Evolutionary conservation across 2,113 vertebrate genomes (phyloP).

Genomic region (Muscicapa adusta): DNA sequence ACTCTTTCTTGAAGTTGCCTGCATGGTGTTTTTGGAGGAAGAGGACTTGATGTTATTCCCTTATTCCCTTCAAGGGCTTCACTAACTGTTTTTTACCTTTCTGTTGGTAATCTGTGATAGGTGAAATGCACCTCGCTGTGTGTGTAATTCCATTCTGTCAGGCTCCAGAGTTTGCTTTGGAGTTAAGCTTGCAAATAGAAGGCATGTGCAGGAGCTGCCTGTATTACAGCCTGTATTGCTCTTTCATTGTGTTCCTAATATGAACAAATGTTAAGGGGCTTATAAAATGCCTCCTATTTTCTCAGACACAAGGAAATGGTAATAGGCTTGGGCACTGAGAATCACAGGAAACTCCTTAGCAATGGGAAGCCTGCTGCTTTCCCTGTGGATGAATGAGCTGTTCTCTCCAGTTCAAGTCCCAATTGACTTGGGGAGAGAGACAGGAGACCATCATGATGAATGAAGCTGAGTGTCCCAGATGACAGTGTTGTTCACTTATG

Average conservation of each 20-base stretch:
- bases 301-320: neutral
- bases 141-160: neutral
- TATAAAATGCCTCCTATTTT: neutral
- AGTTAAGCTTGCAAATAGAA: neutral
- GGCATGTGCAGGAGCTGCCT: neutral
- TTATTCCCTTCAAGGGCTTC: neutral
- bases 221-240: neutral
- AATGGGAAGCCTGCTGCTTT: neutral
- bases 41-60: neutral
- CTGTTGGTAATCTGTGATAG: neutral
- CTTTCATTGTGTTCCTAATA: neutral
- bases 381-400: constrained; percentile 38
- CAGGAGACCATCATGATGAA: constrained; percentile 27
- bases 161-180: neutral
- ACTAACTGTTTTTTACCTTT: neutral
- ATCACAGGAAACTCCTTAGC: neutral
- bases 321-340: neutral
- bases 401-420: neutral
- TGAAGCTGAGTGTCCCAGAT: neutral
- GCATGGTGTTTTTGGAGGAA: neutral
- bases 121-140: neutral
- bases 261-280: neutral
- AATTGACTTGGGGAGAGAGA: neutral
- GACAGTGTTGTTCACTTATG: constrained; percentile 32
- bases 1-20: neutral